A percentile compares a stretch with the other conserved stretches of the same genome.
Conservation (phyloP, 1,140 invertebrate genomes). For the Drosophila varians region DNA sequence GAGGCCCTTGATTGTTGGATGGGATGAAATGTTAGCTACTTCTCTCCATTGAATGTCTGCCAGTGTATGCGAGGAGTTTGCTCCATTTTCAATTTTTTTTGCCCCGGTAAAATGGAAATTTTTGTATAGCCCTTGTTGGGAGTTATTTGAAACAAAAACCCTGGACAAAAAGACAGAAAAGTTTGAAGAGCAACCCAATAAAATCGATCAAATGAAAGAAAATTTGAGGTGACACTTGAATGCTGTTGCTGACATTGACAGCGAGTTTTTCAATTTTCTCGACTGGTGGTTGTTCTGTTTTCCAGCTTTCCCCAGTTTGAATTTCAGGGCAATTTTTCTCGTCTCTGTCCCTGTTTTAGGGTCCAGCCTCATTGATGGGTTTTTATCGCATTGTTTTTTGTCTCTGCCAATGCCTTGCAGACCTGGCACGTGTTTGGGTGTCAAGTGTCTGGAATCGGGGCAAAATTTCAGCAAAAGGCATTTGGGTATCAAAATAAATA, state of each 20-base stretch:
- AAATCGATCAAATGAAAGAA: slow-evolving; percentile 38
- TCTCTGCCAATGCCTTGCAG: neutral
- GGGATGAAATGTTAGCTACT: neutral
- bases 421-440: slow-evolving; percentile 32
- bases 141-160: slow-evolving; percentile 43
- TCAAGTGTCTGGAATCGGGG: slow-evolving; percentile 10
- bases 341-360: slow-evolving; percentile 21
- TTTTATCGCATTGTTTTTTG: slow-evolving; percentile 31
- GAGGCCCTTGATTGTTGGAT: neutral
- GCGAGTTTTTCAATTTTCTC: slow-evolving; percentile 42
- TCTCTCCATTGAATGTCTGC: neutral
- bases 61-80: neutral
- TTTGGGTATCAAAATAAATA: slow-evolving; percentile 28
- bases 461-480: slow-evolving; percentile 1
- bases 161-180: slow-evolving; percentile 1
- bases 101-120: slow-evolving; percentile 25
- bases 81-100: neutral
- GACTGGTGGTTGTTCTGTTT: slow-evolving; percentile 2
- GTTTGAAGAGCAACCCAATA: slow-evolving; percentile 27
- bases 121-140: slow-evolving; percentile 24
- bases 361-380: slow-evolving; percentile 31
- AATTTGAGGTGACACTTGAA: slow-evolving; percentile 45
- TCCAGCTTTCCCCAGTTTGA: slow-evolving; percentile 25
- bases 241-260: slow-evolving; percentile 45
- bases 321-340: slow-evolving; percentile 32